A percentile compares a stretch with the other conserved stretches of the same genome.
phyloP scores from a whole-genome alignment of 2,888 invertebrate species.

The Drosophila formosana region DNA sequence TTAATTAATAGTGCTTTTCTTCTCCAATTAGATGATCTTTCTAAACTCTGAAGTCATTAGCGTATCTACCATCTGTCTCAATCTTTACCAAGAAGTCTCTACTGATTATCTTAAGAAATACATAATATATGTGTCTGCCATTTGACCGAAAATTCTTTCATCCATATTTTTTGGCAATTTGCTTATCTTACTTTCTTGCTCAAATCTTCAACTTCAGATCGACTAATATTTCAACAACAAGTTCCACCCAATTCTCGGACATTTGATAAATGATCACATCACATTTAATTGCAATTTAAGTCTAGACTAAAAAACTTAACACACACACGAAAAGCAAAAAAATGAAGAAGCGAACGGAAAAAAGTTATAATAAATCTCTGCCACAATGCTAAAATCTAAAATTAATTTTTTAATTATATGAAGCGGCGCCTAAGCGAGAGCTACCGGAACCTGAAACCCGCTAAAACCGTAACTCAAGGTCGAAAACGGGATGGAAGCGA shows the following conservation, averaged over 20 bases:
- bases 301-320: slow-evolving; percentile 31
- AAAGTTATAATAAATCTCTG: slow-evolving; percentile 63
- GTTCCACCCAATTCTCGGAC: slow-evolving; percentile 6
- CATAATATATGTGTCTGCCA: background rate
- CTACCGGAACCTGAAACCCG: slow-evolving; percentile 49
- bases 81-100: background rate
- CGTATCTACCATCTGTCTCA: background rate
- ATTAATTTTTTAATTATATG: slow-evolving; percentile 74
- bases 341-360: slow-evolving; percentile 8
- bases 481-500: slow-evolving; percentile 24
- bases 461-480: slow-evolving; percentile 35
- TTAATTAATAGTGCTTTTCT: background rate
- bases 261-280: slow-evolving; percentile 56
- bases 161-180: background rate
- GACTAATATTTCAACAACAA: slow-evolving; percentile 9
- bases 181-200: background rate
- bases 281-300: slow-evolving; percentile 47
- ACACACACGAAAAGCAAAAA: background rate
- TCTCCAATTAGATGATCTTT: background rate
- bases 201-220: slow-evolving; percentile 2
- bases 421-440: slow-evolving; percentile 40
- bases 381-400: slow-evolving; percentile 51
- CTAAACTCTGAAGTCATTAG: background rate
- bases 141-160: background rate
- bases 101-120: background rate